Evolutionary conservation across 1,140 invertebrate genomes (phyloP).

Genomic region (Eupristina koningsbergeri): DNA sequence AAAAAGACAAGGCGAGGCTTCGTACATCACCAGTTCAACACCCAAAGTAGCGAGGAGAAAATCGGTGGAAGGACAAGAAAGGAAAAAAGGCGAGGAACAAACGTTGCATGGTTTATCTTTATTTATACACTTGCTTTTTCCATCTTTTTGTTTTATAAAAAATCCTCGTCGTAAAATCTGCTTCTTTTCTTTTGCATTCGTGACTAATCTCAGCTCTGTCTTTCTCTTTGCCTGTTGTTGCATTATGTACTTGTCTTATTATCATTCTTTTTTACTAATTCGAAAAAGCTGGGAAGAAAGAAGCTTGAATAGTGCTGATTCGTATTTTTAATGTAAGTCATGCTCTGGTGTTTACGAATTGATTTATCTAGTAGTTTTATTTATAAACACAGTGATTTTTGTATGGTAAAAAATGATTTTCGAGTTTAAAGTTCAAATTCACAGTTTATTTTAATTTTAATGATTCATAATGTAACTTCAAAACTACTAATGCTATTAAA

Average conservation of each 20-base stretch:
- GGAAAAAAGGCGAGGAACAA: neutral
- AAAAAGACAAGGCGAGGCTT: neutral
- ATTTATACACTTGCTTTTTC: neutral
- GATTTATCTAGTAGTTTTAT: slow-evolving; percentile 15
- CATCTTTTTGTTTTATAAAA: neutral
- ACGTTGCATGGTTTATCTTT: neutral
- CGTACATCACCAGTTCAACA: neutral
- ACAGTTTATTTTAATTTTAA: neutral
- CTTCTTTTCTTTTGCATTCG: neutral
- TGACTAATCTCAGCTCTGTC: neutral
- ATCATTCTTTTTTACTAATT: slow-evolving; percentile 5
- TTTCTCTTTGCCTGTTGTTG: slow-evolving; percentile 17
- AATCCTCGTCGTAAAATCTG: neutral
- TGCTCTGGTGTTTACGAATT: slow-evolving; percentile 33
- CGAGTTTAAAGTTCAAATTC: too few relatives aligned
- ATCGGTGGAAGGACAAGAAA: neutral
- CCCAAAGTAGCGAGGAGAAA: too few relatives aligned
- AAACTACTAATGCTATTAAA: neutral
- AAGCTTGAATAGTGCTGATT: neutral
- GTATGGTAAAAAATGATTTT: too few relatives aligned
- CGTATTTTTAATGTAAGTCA: slow-evolving; percentile 30
- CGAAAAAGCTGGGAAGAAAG: neutral
- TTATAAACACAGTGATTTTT: too few relatives aligned
- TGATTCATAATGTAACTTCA: neutral
- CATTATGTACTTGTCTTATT: neutral